Percentiles rank a stretch among this genome's conserved stretches.
Conservation (phyloP, 2,888 invertebrate genomes). For the Dryadula phaetusa region DNA sequence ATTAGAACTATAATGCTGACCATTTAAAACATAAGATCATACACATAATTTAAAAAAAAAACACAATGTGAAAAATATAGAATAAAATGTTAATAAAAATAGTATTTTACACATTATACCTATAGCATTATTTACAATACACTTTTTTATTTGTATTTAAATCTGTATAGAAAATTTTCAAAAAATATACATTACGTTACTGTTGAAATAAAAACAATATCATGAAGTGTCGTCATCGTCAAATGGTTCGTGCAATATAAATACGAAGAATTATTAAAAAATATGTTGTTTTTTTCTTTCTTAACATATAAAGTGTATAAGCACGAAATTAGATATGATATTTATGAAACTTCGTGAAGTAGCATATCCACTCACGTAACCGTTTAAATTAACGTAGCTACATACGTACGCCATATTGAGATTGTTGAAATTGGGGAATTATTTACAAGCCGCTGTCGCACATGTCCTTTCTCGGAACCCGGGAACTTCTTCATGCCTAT, state of each 20-base stretch:
- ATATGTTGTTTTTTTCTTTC: background rate
- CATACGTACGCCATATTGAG: conserved; percentile 70
- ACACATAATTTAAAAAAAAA: background rate
- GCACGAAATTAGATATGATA: background rate
- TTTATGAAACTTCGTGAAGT: conserved; percentile 39
- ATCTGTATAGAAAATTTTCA: too few relatives aligned
- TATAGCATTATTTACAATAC: background rate
- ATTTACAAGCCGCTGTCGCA: conserved; percentile 74
- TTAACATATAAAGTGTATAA: background rate
- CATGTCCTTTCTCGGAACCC: conserved; percentile 79
- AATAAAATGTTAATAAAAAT: background rate
- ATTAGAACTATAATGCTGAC: conserved; percentile 10
- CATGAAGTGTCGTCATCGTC: too few relatives aligned
- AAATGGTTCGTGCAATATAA: background rate
- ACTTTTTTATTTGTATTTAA: background rate
- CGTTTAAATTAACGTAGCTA: conserved; percentile 63
- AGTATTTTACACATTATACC: too few relatives aligned
- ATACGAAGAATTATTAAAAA: background rate
- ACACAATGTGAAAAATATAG: background rate
- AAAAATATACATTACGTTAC: too few relatives aligned
- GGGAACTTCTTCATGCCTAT: conserved; percentile 77
- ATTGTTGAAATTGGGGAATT: conserved; percentile 80
- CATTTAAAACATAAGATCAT: background rate
- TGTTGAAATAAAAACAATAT: too few relatives aligned
- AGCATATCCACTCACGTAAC: conserved; percentile 50